These are phyloP conservation scores for Sparidentex hasta DNA, from an alignment of 2,797 vertebrate genomes.

Conservation along the genomic window DNA sequence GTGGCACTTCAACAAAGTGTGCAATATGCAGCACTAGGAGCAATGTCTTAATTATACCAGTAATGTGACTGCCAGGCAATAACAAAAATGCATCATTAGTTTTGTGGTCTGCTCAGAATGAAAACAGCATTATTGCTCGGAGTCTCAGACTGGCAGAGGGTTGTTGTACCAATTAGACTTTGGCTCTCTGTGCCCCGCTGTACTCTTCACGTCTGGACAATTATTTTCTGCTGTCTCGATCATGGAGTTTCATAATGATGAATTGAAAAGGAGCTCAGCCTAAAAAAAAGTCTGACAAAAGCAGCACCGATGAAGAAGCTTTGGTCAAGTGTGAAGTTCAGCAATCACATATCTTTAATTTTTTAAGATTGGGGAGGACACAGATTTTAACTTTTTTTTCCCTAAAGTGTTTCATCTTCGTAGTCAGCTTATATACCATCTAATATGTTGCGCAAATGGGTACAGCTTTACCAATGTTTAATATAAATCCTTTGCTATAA, in stretches of 20 bases:
- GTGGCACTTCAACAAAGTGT: not conserved
- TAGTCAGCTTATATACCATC: slow-evolving; percentile 1
- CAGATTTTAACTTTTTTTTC: not conserved
- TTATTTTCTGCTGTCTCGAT: slow-evolving; percentile 30
- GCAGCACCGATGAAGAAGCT: not conserved
- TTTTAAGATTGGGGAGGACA: not conserved
- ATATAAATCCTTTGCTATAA: slow-evolving; percentile 40
- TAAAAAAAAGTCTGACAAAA: slow-evolving; percentile 15
- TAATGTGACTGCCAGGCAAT: slow-evolving; percentile 12
- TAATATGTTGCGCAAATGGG: not conserved
- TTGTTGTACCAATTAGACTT: slow-evolving; percentile 58
- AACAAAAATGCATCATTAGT: slow-evolving; percentile 27
- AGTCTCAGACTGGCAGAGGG: slow-evolving; percentile 35
- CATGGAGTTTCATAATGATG: slow-evolving; percentile 34
- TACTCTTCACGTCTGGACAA: slow-evolving; percentile 32
- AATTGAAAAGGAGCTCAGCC: slow-evolving; percentile 25
- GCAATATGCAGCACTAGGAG: not conserved
- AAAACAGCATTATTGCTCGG: slow-evolving; percentile 37
- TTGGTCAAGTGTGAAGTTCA: not conserved
- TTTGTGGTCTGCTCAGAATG: slow-evolving; percentile 18
- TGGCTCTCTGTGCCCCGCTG: slow-evolving; percentile 23
- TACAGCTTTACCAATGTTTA: slow-evolving; percentile 4
- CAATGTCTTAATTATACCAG: not conserved
- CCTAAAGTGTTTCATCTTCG: not conserved
- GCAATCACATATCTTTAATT: slow-evolving; percentile 3